Percentiles rank a stretch among this genome's conserved stretches.
These are phyloP conservation scores for Lineus longissimus DNA, from an alignment of 1,140 invertebrate species.

Conservation along the genomic window DNA sequence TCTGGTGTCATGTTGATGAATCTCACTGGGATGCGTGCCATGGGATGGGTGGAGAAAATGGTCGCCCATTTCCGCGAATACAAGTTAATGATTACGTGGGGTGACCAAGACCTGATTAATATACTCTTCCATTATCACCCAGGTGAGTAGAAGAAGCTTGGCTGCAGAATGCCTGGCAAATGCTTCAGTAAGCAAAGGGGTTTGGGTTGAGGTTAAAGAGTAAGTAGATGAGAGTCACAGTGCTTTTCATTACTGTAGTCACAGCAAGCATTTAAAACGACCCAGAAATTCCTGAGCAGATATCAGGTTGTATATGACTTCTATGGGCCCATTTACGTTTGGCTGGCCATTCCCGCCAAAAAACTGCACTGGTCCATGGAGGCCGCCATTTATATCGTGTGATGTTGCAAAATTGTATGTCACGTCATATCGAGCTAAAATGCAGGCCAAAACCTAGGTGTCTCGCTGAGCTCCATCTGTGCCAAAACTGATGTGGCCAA, in stretches of 20 bases:
- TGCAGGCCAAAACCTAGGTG: too few species aligned
- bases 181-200: background rate
- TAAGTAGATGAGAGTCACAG: background rate
- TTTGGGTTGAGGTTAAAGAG: too few species aligned
- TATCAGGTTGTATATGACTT: too few species aligned
- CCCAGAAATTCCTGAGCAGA: too few species aligned
- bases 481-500: too few species aligned
- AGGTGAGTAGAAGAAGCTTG: constrained; percentile 57
- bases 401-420: background rate
- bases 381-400: too few species aligned
- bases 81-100: constrained; percentile 84
- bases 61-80: constrained; percentile 81
- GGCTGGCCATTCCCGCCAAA: too few species aligned
- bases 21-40: constrained; percentile 80
- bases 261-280: too few species aligned
- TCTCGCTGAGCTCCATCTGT: too few species aligned
- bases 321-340: too few species aligned
- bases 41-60: constrained; percentile 80
- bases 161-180: background rate
- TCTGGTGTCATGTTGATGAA: constrained; percentile 98
- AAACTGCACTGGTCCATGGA: too few species aligned
- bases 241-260: background rate
- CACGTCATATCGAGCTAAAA: too few species aligned
- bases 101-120: constrained; percentile 97
- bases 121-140: constrained; percentile 90